These are phyloP conservation scores for Hoplodrina ambigua DNA, from an alignment of 2,888 invertebrate genomes.

Conservation along the genomic window DNA sequence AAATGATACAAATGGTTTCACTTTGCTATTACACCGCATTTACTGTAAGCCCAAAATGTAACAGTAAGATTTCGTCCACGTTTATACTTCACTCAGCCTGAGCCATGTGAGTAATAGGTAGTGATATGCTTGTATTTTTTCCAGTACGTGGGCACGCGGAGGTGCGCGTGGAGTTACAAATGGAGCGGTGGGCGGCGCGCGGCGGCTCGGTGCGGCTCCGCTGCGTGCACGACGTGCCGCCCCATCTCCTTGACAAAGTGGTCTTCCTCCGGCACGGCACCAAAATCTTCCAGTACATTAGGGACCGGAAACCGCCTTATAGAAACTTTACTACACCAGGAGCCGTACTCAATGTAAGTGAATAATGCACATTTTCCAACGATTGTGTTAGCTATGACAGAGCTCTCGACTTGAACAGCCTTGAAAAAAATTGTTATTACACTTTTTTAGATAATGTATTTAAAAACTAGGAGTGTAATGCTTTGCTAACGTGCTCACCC, in stretches of 20 bases:
- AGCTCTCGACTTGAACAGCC: conserved; percentile 44
- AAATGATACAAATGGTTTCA: neutral
- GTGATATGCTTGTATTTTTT: conserved; percentile 55
- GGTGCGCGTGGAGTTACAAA: conserved; percentile 92
- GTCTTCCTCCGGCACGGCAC: conserved; percentile 93
- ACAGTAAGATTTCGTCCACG: neutral
- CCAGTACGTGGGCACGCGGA: conserved; percentile 88
- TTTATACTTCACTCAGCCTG: neutral
- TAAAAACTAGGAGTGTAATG: conserved; percentile 42
- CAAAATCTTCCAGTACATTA: conserved; percentile 95
- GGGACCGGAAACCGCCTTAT: conserved; percentile 94
- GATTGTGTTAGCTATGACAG: conserved; percentile 34
- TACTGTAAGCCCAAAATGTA: conserved; percentile 1
- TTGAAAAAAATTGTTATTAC: conserved; percentile 47
- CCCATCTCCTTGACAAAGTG: conserved; percentile 94
- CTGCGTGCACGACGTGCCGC: conserved; percentile 94
- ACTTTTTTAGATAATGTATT: conserved; percentile 44
- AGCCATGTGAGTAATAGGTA: conserved; percentile 21
- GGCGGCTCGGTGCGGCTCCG: conserved; percentile 93
- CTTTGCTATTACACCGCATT: neutral
- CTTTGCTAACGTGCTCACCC: conserved; percentile 29
- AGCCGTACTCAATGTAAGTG: conserved; percentile 94
- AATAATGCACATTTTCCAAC: conserved; percentile 48
- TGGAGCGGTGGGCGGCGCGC: conserved; percentile 93
- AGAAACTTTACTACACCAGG: conserved; percentile 92